These are phyloP conservation scores for Diadema setosum DNA, from an alignment of 35 echinoderm and acorn worm genomes.

Conservation along the genomic window DNA sequence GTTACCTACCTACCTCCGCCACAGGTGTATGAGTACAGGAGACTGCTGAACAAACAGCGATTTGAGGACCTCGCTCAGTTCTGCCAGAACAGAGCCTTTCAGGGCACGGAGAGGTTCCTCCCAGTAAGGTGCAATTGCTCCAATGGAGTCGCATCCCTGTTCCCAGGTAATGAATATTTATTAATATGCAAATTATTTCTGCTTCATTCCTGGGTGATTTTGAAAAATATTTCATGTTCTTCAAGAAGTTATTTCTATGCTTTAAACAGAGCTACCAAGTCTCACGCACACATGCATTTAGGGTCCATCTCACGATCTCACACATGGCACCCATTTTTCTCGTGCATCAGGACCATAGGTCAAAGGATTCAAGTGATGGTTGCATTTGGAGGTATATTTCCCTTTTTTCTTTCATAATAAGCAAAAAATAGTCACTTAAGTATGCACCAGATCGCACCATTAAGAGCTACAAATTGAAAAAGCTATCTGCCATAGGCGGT, in stretches of 20 bases:
- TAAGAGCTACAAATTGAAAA: no score
- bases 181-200: neutral
- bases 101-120: conserved; percentile 1
- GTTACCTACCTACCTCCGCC: conserved; percentile 47
- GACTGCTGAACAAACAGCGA: conserved; percentile 1
- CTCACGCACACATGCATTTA: neutral
- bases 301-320: neutral
- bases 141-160: neutral
- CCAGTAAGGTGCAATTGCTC: conserved; percentile 15
- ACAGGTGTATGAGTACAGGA: conserved; percentile 46
- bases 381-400: no score
- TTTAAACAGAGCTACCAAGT: neutral
- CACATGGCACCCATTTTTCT: neutral
- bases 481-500: no score
- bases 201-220: neutral
- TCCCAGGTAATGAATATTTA: conserved; percentile 20
- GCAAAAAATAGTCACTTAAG: no score
- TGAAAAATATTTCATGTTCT: neutral
- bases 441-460: no score
- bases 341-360: neutral
- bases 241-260: neutral
- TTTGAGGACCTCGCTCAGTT: conserved; percentile 25
- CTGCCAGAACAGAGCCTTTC: neutral
- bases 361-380: no score
- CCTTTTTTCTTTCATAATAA: no score